Conservation (phyloP, 2,888 invertebrate species). For the Dasypogon diadema region DNA sequence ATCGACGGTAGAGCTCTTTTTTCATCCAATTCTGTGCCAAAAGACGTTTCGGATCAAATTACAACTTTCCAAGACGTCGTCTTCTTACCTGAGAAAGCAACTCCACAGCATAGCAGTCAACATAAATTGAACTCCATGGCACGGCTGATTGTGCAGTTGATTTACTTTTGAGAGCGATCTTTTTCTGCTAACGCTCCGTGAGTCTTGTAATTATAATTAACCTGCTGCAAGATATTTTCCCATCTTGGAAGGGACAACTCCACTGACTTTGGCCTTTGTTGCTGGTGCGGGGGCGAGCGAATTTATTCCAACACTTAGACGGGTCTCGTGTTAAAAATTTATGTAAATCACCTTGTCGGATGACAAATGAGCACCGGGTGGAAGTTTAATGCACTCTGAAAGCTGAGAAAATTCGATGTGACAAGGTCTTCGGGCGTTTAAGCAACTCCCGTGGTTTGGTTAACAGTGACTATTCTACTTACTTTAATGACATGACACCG, state of each 20-base stretch:
- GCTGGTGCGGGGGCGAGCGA: conserved; percentile 6
- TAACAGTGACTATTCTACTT: background rate
- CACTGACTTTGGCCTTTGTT: background rate
- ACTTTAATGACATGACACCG: background rate
- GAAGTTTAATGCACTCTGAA: conserved; percentile 31
- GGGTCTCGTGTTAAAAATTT: conserved; percentile 25
- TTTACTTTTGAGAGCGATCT: background rate
- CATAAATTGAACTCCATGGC: background rate
- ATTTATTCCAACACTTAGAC: conserved; percentile 26
- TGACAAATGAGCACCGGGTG: conserved; percentile 25
- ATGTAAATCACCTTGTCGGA: conserved; percentile 33
- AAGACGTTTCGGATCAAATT: conserved; percentile 33
- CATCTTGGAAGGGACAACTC: background rate
- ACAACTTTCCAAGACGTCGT: conserved; percentile 17
- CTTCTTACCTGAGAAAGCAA: background rate
- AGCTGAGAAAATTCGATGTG: conserved; percentile 31
- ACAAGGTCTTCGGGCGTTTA: conserved; percentile 8
- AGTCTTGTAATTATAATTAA: conserved; percentile 33
- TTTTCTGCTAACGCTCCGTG: background rate
- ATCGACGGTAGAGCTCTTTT: background rate
- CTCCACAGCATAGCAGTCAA: background rate
- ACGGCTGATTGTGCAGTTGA: conserved; percentile 9
- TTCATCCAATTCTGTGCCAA: conserved; percentile 10
- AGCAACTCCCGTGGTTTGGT: background rate
- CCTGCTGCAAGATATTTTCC: conserved; percentile 5